phyloP scores from a whole-genome alignment of 2,113 vertebrate genomes.

The Pantherophis guttatus region DNA sequence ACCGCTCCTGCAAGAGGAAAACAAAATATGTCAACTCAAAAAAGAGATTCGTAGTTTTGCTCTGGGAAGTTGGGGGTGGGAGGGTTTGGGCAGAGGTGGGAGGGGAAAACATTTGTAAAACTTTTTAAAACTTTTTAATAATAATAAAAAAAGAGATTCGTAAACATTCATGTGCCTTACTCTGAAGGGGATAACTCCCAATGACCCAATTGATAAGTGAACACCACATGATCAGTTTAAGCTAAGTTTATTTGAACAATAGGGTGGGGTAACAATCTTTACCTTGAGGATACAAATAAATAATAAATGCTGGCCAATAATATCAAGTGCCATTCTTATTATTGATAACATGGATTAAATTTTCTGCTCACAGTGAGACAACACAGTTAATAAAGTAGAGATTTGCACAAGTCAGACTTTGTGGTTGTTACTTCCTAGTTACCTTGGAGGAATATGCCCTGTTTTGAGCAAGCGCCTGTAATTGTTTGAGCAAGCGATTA shows the following conservation, averaged over 20 bases:
- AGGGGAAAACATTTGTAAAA: too few species aligned
- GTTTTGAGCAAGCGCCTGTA: not conserved
- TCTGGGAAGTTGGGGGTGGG: too few species aligned
- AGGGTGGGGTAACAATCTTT: not conserved
- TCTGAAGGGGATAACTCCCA: not conserved
- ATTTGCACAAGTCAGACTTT: not conserved
- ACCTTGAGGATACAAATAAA: not conserved
- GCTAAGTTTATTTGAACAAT: not conserved
- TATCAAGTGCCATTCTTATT: not conserved
- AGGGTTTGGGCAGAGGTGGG: too few species aligned
- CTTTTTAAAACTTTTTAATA: too few species aligned
- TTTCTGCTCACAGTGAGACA: not conserved
- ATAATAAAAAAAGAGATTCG: not conserved
- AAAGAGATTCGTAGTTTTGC: not conserved
- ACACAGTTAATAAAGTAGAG: not conserved
- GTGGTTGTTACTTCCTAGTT: not conserved
- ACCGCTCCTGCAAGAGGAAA: slow-evolving; percentile 76
- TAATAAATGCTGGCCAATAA: not conserved
- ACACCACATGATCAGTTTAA: not conserved
- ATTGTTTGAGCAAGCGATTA: not conserved
- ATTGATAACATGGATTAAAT: not conserved
- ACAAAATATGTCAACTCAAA: not conserved
- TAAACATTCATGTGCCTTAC: not conserved
- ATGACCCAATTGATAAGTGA: not conserved
- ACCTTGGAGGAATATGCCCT: not conserved